phyloP scores from a whole-genome alignment of 2,888 invertebrate species.

The Diabrotica balteata region DNA sequence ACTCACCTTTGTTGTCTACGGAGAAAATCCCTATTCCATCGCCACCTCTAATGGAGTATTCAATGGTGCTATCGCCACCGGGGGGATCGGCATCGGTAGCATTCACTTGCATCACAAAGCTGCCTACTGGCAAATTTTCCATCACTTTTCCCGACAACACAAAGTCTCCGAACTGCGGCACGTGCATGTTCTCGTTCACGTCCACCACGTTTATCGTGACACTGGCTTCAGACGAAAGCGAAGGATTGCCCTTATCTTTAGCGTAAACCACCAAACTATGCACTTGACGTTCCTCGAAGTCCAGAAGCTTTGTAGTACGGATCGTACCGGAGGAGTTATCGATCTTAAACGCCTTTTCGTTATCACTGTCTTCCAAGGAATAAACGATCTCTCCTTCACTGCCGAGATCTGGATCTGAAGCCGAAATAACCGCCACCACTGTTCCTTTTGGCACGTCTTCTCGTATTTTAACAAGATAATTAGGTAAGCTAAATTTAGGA shows the following conservation, averaged over 20 bases:
- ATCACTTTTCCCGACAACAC: conserved; percentile 76
- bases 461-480: conserved; percentile 81
- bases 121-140: conserved; percentile 82
- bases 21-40: conserved; percentile 91
- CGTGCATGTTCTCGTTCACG: conserved; percentile 90
- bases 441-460: conserved; percentile 92
- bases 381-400: conserved; percentile 83
- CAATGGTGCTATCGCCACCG: conserved; percentile 81
- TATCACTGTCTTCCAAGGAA: conserved; percentile 74
- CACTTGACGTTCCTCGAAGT: conserved; percentile 89
- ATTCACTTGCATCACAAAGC: conserved; percentile 77
- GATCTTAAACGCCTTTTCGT: conserved; percentile 78
- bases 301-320: conserved; percentile 77
- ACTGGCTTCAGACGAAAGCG: conserved; percentile 79
- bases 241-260: conserved; percentile 83
- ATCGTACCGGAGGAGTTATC: conserved; percentile 87
- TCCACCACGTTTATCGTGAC: conserved; percentile 89
- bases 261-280: conserved; percentile 88
- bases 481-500: conserved; percentile 79
- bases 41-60: conserved; percentile 87
- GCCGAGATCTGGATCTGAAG: conserved; percentile 86
- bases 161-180: conserved; percentile 84
- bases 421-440: conserved; percentile 83
- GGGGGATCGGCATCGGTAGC: conserved; percentile 83
- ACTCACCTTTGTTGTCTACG: conserved; percentile 84